These are phyloP conservation scores for Andricus grossulariae DNA, from an alignment of 1,140 invertebrate species.

Conservation along the genomic window DNA sequence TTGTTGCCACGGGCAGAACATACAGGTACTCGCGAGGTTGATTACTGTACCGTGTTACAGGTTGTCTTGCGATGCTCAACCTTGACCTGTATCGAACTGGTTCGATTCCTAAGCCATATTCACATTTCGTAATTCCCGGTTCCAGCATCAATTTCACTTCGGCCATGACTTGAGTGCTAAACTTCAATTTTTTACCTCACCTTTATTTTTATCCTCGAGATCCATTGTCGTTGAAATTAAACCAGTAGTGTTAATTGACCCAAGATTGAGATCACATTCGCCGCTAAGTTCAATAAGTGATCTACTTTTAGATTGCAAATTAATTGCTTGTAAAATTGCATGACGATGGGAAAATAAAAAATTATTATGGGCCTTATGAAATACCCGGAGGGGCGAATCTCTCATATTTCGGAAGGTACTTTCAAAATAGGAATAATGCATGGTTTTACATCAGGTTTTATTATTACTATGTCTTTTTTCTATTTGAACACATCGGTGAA, in stretches of 20 bases:
- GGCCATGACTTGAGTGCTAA: conserved; percentile 67
- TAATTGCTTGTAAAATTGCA: neutral
- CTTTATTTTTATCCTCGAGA: conserved; percentile 4
- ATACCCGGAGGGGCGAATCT: conserved; percentile 10
- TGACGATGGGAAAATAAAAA: conserved; percentile 14
- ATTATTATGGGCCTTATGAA: neutral
- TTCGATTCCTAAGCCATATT: conserved; percentile 61
- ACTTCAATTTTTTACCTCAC: neutral
- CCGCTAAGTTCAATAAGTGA: neutral
- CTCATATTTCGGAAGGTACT: conserved; percentile 9
- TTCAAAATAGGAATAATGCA: conserved; percentile 17
- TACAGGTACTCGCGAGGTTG: neutral
- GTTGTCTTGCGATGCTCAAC: conserved; percentile 46
- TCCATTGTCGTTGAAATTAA: conserved; percentile 9
- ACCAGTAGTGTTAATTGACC: conserved; percentile 1
- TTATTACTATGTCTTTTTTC: too few relatives aligned
- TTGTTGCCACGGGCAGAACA: neutral
- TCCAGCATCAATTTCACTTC: conserved; percentile 71
- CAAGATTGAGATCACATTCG: neutral
- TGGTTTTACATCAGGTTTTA: neutral
- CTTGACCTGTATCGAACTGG: conserved; percentile 66
- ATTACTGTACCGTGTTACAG: conserved; percentile 28
- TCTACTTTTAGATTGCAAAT: neutral
- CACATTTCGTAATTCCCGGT: conserved; percentile 64
- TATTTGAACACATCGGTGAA: too few relatives aligned